Conservation (phyloP, 2,797 vertebrate genomes). For the Pyrocephalus nanus region DNA sequence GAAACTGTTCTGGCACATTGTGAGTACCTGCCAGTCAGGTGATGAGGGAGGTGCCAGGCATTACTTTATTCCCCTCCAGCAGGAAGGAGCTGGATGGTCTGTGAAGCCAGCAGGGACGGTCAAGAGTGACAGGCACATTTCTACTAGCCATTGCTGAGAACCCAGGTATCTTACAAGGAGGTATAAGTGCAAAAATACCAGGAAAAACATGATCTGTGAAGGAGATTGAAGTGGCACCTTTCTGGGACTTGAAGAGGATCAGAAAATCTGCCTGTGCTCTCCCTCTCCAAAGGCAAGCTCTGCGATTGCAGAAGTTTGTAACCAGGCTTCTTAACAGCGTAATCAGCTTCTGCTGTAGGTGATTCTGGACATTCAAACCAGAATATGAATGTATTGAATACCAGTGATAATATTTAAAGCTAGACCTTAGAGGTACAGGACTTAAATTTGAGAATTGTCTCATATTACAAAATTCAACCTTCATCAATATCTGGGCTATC, state of each 20-base stretch:
- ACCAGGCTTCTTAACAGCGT: not conserved
- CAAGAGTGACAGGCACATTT: not conserved
- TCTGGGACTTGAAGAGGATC: not conserved
- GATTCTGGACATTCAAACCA: not conserved
- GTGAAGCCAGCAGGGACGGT: not conserved
- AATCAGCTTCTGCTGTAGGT: accelerated
- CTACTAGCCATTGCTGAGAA: not conserved
- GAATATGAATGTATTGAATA: not conserved
- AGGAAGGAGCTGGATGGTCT: not conserved
- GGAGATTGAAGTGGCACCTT: not conserved
- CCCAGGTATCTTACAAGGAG: not conserved
- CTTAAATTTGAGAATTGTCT: not conserved
- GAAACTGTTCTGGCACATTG: not conserved
- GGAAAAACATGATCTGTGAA: not conserved
- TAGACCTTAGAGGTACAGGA: not conserved
- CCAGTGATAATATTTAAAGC: not conserved
- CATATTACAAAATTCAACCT: not conserved
- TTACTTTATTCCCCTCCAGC: not conserved
- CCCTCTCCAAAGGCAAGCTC: not conserved
- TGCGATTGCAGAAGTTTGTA: not conserved
- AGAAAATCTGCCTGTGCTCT: not conserved
- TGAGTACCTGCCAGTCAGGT: not conserved
- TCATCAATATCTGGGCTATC: not conserved
- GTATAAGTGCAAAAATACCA: not conserved
- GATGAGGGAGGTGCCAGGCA: not conserved